Evolutionary conservation across 2,113 vertebrate species (phyloP).

Genomic region (Salvator merianae): DNA sequence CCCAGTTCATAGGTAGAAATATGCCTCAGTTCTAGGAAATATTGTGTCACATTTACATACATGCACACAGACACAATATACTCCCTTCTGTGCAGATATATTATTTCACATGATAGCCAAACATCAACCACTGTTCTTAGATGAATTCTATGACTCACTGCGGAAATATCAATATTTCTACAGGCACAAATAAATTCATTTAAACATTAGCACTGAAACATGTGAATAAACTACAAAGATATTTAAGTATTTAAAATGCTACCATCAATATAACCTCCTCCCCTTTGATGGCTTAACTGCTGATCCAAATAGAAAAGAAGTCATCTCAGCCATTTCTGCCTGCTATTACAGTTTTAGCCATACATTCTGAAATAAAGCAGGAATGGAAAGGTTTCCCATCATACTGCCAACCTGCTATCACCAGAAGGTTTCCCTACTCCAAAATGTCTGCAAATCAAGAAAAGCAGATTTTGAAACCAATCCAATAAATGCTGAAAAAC

Average conservation of each 20-base stretch:
- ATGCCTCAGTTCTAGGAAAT: background rate
- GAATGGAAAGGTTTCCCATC: background rate
- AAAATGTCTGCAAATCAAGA: background rate
- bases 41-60: background rate
- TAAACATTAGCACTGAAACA: background rate
- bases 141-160: background rate
- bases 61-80: background rate
- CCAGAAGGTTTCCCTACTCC: background rate
- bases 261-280: background rate
- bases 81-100: too few relatives aligned
- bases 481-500: constrained; percentile 16
- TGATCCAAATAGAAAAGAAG: background rate
- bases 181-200: background rate
- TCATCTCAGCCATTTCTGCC: background rate
- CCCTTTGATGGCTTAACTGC: background rate
- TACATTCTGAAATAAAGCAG: background rate
- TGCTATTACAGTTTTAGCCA: background rate
- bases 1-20: background rate
- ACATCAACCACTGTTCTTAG: background rate
- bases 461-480: constrained; percentile 3
- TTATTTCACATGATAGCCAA: too few relatives aligned
- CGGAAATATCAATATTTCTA: background rate
- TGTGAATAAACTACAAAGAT: background rate
- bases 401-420: background rate
- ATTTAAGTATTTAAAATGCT: background rate